A percentile compares a stretch with the other conserved stretches of the same genome.
phyloP scores from a whole-genome alignment of 2,888 invertebrate genomes.

The Brenthis hecate region DNA sequence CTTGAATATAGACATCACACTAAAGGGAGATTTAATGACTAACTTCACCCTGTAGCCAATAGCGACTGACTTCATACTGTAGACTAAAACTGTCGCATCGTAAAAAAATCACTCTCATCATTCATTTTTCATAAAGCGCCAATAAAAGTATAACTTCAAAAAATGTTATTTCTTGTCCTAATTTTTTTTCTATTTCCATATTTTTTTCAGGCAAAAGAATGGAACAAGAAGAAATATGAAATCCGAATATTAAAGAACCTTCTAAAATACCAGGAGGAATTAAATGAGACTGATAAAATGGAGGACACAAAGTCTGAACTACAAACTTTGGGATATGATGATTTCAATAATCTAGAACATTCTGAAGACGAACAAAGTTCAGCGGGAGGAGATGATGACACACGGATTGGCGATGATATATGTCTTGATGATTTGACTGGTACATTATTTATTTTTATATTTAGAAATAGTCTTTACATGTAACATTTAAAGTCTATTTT shows the following conservation, averaged over 20 bases:
- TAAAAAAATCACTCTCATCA: no score
- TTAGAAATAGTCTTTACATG: neutral
- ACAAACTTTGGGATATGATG: slow-evolving; percentile 63
- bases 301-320: slow-evolving; percentile 79
- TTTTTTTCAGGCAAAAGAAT: slow-evolving; percentile 72
- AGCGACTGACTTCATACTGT: no score
- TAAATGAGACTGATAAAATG: slow-evolving; percentile 76
- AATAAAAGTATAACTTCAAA: neutral
- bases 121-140: neutral
- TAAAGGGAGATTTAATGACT: no score
- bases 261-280: slow-evolving; percentile 80
- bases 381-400: slow-evolving; percentile 77
- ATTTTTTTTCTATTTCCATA: slow-evolving; percentile 1
- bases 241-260: slow-evolving; percentile 82
- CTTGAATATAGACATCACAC: no score
- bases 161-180: no score
- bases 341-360: slow-evolving; percentile 73
- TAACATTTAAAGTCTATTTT: no score
- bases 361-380: slow-evolving; percentile 78
- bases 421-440: slow-evolving; percentile 88
- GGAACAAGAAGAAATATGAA: slow-evolving; percentile 80
- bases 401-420: slow-evolving; percentile 87
- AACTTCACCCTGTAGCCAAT: no score
- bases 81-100: no score
- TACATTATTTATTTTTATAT: slow-evolving; percentile 49